Evolutionary conservation across 2,797 vertebrate genomes (phyloP), one percentile per base, ranked within the genome.

Genomic region (Hemitrygon akajei): DNA sequence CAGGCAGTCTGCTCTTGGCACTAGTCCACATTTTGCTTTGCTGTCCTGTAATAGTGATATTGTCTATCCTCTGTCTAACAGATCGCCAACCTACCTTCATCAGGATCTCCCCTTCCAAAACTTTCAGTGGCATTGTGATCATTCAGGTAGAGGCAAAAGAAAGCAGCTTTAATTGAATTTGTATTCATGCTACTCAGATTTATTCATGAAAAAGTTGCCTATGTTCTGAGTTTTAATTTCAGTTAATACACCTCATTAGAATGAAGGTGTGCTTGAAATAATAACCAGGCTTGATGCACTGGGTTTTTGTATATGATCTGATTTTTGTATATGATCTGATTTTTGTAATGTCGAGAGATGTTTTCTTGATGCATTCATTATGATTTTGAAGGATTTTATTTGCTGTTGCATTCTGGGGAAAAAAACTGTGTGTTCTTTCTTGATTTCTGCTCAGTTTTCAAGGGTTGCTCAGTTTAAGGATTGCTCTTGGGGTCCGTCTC

Each of bases 1-100:
- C 86, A 89, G 66, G 63, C 60, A 89, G 7, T 34, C n/a, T 89
- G 86, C 20, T 66, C n/a, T 89, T 89, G 86, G 86, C 86, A 69
- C n/a, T 22, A 25, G 69, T 89, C 30, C 86, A 89, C 18, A 22
- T 34, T 34, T 34, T 87, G 12, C 86, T 69, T 69, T n/a, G 16
- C n/a, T 22, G 60, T 69, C 60, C 86, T 89, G 20, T 89, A 89
- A 89, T 16, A 89, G 86, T 89, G 34, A 89, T 22, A 22, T 69
- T 69, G 20, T 89, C n/a, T n/a, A n/a, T 89, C 16, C 34, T 89
- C n/a, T n/a, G 27, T 69, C 37, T 34, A 69, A 63, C 63, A 69
- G 86, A 69, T 69, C 16, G 9, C 63, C 60, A 89, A 6, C n/a
- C 60, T 69, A 25, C n/a, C 63, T 22, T 34, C 2, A 20, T 69